Percentiles rank a stretch among this genome's conserved stretches.
These are phyloP conservation scores for Apostichopus leukothele DNA, from an alignment of 53 echinoderm and acorn worm species.

Conservation along the genomic window DNA sequence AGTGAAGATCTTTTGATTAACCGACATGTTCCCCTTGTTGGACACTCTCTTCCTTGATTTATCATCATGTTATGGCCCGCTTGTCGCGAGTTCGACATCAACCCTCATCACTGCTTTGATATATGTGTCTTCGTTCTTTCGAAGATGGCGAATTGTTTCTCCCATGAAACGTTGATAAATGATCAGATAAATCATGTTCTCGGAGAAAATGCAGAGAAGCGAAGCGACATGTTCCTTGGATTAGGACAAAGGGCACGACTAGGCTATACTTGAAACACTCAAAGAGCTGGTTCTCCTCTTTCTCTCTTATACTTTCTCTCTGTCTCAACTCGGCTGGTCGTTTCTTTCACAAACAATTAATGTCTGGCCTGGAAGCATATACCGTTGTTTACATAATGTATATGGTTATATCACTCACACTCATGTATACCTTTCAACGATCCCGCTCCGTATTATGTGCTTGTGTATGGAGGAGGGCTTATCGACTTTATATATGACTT, in stretches of 20 bases:
- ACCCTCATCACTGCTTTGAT: slow-evolving; percentile 10
- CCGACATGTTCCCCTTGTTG: background rate
- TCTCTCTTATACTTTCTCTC: background rate
- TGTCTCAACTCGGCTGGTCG: background rate
- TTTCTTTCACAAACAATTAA: background rate
- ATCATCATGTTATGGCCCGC: slow-evolving; percentile 24
- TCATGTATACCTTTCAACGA: background rate
- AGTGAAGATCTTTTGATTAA: background rate
- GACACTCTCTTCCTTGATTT: slow-evolving; percentile 27
- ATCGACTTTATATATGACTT: too few species aligned
- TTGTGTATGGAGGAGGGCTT: too few species aligned
- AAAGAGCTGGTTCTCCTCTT: background rate
- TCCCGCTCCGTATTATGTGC: too few species aligned
- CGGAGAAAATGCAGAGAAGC: slow-evolving; percentile 9
- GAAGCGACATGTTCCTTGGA: slow-evolving; percentile 16
- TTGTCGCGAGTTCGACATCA: slow-evolving; percentile 36
- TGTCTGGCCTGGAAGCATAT: background rate
- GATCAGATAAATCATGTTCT: slow-evolving; percentile 17
- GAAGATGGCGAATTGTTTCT: slow-evolving; percentile 28
- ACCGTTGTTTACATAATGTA: background rate
- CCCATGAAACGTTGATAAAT: slow-evolving; percentile 36
- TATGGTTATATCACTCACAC: background rate
- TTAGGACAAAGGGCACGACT: slow-evolving; percentile 25
- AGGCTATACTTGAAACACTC: background rate
- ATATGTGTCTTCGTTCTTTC: background rate